A percentile compares a stretch with the other conserved stretches of the same genome.
Evolutionary conservation across 92 coral and sea anemone species (phyloP).

Genomic region (Desmophyllum pertusum): DNA sequence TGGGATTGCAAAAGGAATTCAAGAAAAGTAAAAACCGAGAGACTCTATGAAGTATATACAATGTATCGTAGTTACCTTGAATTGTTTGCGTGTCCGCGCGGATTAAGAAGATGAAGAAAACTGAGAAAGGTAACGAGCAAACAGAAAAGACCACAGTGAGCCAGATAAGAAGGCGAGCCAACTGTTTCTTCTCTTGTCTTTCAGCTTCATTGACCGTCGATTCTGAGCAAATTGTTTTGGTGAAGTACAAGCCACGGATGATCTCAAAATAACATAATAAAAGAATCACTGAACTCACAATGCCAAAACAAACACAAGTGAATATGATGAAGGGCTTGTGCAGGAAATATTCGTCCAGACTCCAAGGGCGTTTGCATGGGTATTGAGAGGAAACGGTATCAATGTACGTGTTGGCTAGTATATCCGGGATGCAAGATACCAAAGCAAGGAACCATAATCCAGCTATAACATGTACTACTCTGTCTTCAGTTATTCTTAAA

Average conservation of each 20-base stretch:
- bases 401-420: slow-evolving; percentile 28
- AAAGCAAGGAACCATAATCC: slow-evolving; percentile 24
- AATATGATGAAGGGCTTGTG: slow-evolving; percentile 41
- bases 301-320: slow-evolving; percentile 26
- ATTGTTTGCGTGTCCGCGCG: slow-evolving; percentile 4
- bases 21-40: slow-evolving; percentile 45
- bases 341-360: slow-evolving; percentile 29
- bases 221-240: slow-evolving; percentile 42
- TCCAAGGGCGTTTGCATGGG: slow-evolving; percentile 41
- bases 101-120: slow-evolving; percentile 28
- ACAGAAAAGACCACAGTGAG: slow-evolving; percentile 31
- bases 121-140: slow-evolving; percentile 54
- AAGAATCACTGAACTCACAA: slow-evolving; percentile 30
- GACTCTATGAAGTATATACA: slow-evolving; percentile 26
- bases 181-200: slow-evolving; percentile 46
- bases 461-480: slow-evolving; percentile 5
- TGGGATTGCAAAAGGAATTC: slow-evolving; percentile 48
- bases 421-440: slow-evolving; percentile 43
- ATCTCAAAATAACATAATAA: slow-evolving; percentile 44
- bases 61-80: slow-evolving; percentile 5
- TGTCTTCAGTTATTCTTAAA: neutral
- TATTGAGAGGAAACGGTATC: slow-evolving; percentile 4
- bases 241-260: slow-evolving; percentile 48
- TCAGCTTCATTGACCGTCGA: neutral
- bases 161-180: slow-evolving; percentile 51